Evolutionary conservation across 1,140 invertebrate genomes (phyloP), one percentile per base, ranked within the genome.

Genomic region (Trichoplusia ni): DNA sequence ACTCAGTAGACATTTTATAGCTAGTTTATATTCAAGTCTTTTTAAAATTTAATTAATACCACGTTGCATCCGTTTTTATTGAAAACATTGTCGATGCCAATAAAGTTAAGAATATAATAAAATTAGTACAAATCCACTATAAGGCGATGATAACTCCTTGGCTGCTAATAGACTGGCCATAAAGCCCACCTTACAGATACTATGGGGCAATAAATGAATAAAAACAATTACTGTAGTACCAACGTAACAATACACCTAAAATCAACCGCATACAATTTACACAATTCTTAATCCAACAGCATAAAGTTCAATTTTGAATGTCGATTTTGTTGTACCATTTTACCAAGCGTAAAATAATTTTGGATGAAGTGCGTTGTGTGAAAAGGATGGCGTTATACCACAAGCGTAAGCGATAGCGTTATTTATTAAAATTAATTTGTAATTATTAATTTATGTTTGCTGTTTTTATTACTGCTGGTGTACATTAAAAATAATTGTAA

Each of bases 151-250:
- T 84, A 78, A 77, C 69, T 71, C 71, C 67, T 59, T 35, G 27
- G 38, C 18, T 71, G 74, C 79, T 84, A 84, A 80, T 78, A 82
- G 79, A 81, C 60, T 71, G 64, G 64, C 80, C 65, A 83, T 86
- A 82, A 84, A 74, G 79, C 74, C 77, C 77, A 80, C 83, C 79
- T 82, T 80, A 81, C 74, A 74, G 65, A 56, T 40, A 33, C 71
- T 77, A 79, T 78, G 67, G 67, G 64, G 69, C 69, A 73, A 82
- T 84, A 84, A 84, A 84, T 82, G 79, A 81, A 84, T 84, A 84
- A 83, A 84, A 84, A 84, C 81, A 86, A 84, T 84, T 83, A 84
- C 73, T 54, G 35, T 6, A 37, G 8, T 40, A 60, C 67, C 33
- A 68, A 64, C 23, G 46, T 68, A 42, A 35, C 13, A 42, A 27